Percentiles rank a stretch among this genome's conserved stretches.
phyloP scores from a whole-genome alignment of 2,113 vertebrate genomes.

The Shinisaurus crocodilurus region DNA sequence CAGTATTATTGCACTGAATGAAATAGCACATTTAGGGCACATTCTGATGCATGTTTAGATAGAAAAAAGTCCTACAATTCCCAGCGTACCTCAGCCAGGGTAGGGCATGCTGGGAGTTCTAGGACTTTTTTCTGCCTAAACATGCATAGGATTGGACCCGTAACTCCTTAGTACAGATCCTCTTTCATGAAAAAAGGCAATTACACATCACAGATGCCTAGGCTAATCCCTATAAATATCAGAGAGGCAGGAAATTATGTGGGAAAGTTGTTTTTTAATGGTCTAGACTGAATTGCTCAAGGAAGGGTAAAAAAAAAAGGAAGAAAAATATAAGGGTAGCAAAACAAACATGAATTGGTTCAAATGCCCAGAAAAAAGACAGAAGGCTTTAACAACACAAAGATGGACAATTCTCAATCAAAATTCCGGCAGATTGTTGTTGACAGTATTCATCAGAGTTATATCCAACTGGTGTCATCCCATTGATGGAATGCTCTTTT shows the following conservation, averaged over 20 bases:
- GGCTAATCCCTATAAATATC: constrained; percentile 74
- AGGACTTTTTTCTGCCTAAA: no score
- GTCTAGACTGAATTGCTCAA: constrained; percentile 58
- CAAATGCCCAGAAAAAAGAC: constrained; percentile 50
- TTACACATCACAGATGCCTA: constrained; percentile 73
- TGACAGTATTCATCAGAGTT: background rate
- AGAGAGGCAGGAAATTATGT: constrained; percentile 68
- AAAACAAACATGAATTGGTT: constrained; percentile 63
- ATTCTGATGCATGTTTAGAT: no score
- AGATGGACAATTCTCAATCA: background rate
- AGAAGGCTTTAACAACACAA: constrained; percentile 48
- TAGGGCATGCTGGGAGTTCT: no score
- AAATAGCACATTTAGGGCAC: no score
- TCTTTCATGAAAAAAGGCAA: constrained; percentile 69
- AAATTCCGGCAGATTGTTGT: background rate
- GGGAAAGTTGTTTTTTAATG: constrained; percentile 35
- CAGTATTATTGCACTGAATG: no score
- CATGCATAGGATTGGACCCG: constrained; percentile 9
- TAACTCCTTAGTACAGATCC: constrained; percentile 73
- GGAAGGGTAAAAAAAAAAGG: constrained; percentile 39
- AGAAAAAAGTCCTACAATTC: no score
- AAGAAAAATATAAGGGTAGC: constrained; percentile 33
- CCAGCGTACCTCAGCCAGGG: no score
- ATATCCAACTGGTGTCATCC: background rate
- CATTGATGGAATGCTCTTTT: background rate